phyloP scores from a whole-genome alignment of 2,113 vertebrate species.

The Callopanchax toddi region DNA sequence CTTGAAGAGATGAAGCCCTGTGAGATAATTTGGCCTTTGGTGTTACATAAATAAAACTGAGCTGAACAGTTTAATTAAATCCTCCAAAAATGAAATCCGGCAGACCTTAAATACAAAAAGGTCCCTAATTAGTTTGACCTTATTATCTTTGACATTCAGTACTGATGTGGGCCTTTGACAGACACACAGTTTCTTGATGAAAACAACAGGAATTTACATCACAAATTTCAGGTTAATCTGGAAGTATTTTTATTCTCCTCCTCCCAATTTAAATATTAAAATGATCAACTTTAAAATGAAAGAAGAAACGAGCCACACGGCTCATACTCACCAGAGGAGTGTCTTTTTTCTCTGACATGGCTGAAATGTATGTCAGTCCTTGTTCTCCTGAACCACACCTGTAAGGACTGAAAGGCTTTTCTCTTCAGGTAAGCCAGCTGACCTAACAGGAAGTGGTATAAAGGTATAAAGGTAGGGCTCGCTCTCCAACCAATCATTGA shows the following conservation, averaged over 20 bases:
- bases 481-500: slow-evolving; percentile 32
- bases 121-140: no score
- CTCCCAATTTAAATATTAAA: no score
- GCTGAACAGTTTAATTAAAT: background rate
- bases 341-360: slow-evolving; percentile 67
- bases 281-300: no score
- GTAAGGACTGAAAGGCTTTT: background rate
- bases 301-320: background rate
- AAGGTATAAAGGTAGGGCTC: slow-evolving; percentile 41
- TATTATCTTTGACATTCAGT: background rate
- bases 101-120: background rate
- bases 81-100: background rate
- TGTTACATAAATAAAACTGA: slow-evolving; percentile 3
- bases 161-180: background rate
- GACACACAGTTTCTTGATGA: background rate
- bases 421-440: slow-evolving; percentile 33
- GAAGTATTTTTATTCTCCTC: no score
- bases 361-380: slow-evolving; percentile 16
- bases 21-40: background rate
- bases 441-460: slow-evolving; percentile 39
- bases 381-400: slow-evolving; percentile 23
- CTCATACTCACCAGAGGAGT: slow-evolving; percentile 73
- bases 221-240: background rate
- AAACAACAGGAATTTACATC: no score
- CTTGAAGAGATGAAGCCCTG: background rate